Base-by-base conservation (phyloP, 2,113 vertebrate genomes). In the Callipepla squamata region DNA sequence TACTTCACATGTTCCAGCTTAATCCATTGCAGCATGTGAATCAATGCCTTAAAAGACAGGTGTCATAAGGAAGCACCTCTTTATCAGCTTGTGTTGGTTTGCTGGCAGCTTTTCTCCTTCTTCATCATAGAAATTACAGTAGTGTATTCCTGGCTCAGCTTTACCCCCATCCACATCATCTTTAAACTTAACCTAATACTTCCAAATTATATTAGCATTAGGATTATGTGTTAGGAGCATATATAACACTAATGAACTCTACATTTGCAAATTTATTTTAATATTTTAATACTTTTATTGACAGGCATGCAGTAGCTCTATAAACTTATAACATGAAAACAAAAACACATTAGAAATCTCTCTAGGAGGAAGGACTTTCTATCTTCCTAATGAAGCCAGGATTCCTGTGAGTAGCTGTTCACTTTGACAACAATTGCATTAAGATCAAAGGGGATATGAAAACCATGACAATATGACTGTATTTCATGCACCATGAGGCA, bases 401-500 rank as follows among this genome's bases (percentile, higher is more conserved):
- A 89, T 80, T 86, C 62, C 58, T 89, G 48, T 1, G 42, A 93
- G 57, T 80, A 89, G 90, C 82, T 89, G 82, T 91, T 94, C 75
- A 47, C 42, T 92, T 94, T 95, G 90, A 94, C 92, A 95, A 95
- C 87, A 96, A 87, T 93, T 93, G 59, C 47, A 42, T 93, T 96
- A 82, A 85, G 76, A 96, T 93, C 93, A 96, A 96, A 96, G 91
- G 40, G 87, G 73, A 92, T 86, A 79, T 36, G 79, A 88, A 96
- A 96, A 90, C 73, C 76, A 86, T 97, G 92, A 93, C 84, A 95
- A 97, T 91, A 63, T 94, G 86, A 90, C 78, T 92, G 74, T 67
- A 53, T 96, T 96, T 97, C 93, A 91, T 94, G 72, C 51, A 94
- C 55, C 80, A 92, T 67, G 86, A 91, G 85, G 79, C 80, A 93